Base-by-base conservation (phyloP, 1,140 invertebrate species). In the Drosophila teissieri region DNA sequence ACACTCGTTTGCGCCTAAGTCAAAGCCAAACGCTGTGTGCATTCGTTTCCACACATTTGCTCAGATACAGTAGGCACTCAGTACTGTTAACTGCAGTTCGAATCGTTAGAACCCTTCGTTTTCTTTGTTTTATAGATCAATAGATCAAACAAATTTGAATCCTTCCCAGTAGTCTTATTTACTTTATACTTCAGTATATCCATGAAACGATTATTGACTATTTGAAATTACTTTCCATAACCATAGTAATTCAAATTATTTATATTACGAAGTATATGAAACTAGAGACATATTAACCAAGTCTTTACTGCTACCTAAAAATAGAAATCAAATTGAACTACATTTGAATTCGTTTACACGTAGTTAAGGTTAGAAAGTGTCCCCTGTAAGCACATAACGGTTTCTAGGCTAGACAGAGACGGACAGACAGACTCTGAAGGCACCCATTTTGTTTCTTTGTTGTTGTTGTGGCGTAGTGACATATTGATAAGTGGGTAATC, bases 401-500 rank as follows among this genome's bases (percentile, higher is more conserved):
- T 63, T 74, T n/a, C 8, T 37, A 37, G 45, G 36, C 40, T 31
- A 73, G 49, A 64, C 52, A 36, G 61, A 42, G 45, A 64, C 31
- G 14, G 31, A 44, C 45, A 56, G 39, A 73, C 49, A 52, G 51
- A 54, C 40, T 49, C 44, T 27, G 42, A 40, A 14, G 44, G 55
- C 52, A 48, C 60, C 54, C 58, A 64, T 73, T 69, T 75, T 68
- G 65, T 65, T 68, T 68, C 42, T 45, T 45, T 45, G 17, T 44
- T 34, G 10, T 51, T 24, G 40, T 68, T 68, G 63, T n/a, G 52
- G 45, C 45, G 40, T 48, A 45, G 64, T 65, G 64, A 68, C 64
- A 68, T 68, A 70, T 75, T 75, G 61, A 76, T 76, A 76, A 76
- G 67, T 76, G 73, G 73, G 72, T 65, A 76, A 76, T 76, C 73